Evolutionary conservation across 2,888 invertebrate genomes (phyloP).

Genomic region (Chelonus formosanus): DNA sequence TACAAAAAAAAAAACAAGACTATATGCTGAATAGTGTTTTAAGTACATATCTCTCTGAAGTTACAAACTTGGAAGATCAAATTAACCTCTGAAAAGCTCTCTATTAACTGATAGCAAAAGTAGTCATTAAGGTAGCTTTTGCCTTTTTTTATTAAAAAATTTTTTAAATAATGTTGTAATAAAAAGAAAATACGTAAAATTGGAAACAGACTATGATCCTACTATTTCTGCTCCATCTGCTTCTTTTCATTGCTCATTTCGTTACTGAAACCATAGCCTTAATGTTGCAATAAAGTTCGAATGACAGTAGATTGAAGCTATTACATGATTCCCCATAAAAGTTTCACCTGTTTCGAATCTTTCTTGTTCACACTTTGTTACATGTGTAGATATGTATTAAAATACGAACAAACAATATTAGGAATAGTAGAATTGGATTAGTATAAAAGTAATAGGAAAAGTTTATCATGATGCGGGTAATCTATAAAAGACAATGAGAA

Average conservation of each 20-base stretch:
- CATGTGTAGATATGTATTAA: too few relatives aligned
- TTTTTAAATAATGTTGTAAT: too few relatives aligned
- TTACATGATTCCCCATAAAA: slow-evolving; percentile 17
- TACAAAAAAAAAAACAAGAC: too few relatives aligned
- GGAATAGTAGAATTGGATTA: slow-evolving; percentile 1
- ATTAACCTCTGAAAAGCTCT: too few relatives aligned
- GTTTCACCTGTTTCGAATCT: not conserved
- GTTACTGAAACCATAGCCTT: slow-evolving; percentile 6
- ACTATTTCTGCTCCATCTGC: not conserved
- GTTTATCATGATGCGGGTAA: slow-evolving; percentile 14
- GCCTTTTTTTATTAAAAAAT: too few relatives aligned
- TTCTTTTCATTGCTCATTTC: slow-evolving; percentile 11
- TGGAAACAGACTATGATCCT: not conserved
- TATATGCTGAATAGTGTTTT: too few relatives aligned
- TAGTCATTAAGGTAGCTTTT: too few relatives aligned
- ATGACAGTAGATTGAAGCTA: slow-evolving; percentile 24
- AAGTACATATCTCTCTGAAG: too few relatives aligned
- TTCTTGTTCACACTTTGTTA: not conserved
- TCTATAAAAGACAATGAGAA: slow-evolving; percentile 20
- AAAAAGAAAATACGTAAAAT: not conserved
- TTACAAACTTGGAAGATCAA: too few relatives aligned
- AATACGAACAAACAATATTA: slow-evolving; percentile 5
- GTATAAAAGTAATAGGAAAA: not conserved
- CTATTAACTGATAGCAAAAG: too few relatives aligned
- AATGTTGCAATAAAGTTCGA: slow-evolving; percentile 15